Percentiles rank a stretch among this genome's conserved stretches.
These are phyloP conservation scores for Megalurothrips usitatus DNA, from an alignment of 2,888 invertebrate species.

Conservation along the genomic window DNA sequence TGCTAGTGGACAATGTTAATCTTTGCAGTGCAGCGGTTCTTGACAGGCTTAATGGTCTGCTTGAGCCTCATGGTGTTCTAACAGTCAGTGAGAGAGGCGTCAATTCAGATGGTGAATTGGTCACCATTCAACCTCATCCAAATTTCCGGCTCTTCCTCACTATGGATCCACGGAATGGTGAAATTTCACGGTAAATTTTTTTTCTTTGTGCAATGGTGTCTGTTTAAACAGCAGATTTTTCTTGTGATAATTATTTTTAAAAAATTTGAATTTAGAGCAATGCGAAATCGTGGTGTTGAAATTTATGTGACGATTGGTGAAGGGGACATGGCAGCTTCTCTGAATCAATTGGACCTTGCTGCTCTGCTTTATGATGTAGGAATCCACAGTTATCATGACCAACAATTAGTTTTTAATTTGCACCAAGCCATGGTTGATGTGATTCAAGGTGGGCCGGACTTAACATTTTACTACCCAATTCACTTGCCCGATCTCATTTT, in stretches of 20 bases:
- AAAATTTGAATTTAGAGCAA: slow-evolving; percentile 62
- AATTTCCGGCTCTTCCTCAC: slow-evolving; percentile 92
- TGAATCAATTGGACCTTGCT: not conserved
- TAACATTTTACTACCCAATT: slow-evolving; percentile 33
- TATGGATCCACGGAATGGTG: slow-evolving; percentile 92
- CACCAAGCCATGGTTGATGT: slow-evolving; percentile 34
- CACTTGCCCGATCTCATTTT: slow-evolving; percentile 28
- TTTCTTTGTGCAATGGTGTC: slow-evolving; percentile 28
- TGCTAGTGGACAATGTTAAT: slow-evolving; percentile 88
- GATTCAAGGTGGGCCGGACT: slow-evolving; percentile 36
- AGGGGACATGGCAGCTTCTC: slow-evolving; percentile 7
- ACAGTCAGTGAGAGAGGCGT: slow-evolving; percentile 89
- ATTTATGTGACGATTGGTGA: slow-evolving; percentile 56
- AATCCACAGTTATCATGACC: not conserved
- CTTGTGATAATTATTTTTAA: not conserved
- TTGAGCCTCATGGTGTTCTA: slow-evolving; percentile 88
- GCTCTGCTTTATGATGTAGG: not conserved
- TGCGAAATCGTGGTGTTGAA: slow-evolving; percentile 97
- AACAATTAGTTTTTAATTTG: slow-evolving; percentile 33
- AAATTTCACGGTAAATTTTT: slow-evolving; percentile 73
- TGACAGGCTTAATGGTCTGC: slow-evolving; percentile 89
- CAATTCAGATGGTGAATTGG: slow-evolving; percentile 61
- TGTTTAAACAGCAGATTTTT: not conserved
- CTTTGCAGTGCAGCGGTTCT: slow-evolving; percentile 93
- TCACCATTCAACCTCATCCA: slow-evolving; percentile 74